Percentiles rank a stretch among this genome's conserved stretches.
phyloP scores from a whole-genome alignment of 2,797 vertebrate genomes.

The Tolypeutes matacus region DNA sequence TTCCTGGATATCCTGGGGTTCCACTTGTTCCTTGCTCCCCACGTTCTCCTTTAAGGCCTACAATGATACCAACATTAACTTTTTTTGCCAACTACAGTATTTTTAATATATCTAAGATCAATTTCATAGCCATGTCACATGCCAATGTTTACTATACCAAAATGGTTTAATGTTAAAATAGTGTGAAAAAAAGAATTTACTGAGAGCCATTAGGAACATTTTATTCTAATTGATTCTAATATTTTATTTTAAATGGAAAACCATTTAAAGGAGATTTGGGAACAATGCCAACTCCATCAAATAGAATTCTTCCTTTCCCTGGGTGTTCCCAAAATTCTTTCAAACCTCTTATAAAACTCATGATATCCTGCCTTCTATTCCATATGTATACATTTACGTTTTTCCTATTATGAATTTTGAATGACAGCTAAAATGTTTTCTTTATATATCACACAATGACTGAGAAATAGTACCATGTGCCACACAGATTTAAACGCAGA shows the following conservation, averaged over 20 bases:
- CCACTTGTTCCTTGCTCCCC: conserved; percentile 92
- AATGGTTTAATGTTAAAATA: not conserved
- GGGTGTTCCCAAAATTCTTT: not conserved
- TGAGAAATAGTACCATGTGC: not conserved
- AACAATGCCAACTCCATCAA: not conserved
- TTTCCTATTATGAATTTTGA: conserved; percentile 29
- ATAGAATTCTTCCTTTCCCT: not conserved
- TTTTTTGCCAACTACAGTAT: not conserved
- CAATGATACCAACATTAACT: conserved; percentile 69
- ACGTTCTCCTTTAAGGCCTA: conserved; percentile 95
- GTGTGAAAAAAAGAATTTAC: not conserved
- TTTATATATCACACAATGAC: not conserved
- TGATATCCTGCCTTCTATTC: not conserved
- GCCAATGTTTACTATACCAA: not conserved
- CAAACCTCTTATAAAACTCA: conserved; percentile 10
- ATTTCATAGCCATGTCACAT: not conserved
- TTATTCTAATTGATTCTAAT: not conserved
- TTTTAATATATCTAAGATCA: conserved; percentile 16
- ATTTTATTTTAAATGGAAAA: not conserved
- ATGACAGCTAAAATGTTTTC: not conserved
- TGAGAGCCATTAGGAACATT: not conserved
- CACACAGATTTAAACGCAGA: not conserved
- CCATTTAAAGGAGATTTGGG: not conserved
- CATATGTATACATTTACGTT: not conserved
- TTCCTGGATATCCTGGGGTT: conserved; percentile 92